Conservation (phyloP, 2,888 invertebrate species). For the Asteroscopus sphinx region DNA sequence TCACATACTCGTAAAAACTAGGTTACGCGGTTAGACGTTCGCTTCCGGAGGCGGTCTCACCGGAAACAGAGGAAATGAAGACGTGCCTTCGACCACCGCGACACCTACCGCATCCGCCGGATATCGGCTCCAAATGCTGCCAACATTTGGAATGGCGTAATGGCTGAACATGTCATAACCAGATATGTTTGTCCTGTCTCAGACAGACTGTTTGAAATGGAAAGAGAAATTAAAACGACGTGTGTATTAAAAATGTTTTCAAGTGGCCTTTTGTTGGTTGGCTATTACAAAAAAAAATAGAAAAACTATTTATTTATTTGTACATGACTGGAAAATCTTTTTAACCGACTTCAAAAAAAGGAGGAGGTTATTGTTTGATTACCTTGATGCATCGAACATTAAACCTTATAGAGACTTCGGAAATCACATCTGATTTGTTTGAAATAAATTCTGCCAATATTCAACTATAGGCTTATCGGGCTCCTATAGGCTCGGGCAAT, state of each 20-base stretch:
- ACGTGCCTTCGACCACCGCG: constrained; percentile 51
- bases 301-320: no score
- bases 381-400: no score
- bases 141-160: constrained; percentile 40
- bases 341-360: no score
- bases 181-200: constrained; percentile 4
- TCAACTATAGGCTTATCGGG: no score
- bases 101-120: constrained; percentile 54
- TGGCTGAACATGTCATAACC: constrained; percentile 31
- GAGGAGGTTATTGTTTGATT: no score
- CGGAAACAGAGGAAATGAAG: constrained; percentile 64
- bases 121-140: constrained; percentile 48
- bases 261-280: no score
- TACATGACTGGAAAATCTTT: no score
- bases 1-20: constrained; percentile 48
- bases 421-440: no score
- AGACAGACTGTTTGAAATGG: background rate
- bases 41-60: constrained; percentile 42
- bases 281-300: no score
- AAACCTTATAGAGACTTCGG: no score
- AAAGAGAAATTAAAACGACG: background rate
- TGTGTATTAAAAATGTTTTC: background rate
- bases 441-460: no score
- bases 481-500: no score
- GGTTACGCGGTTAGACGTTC: constrained; percentile 37